Evolutionary conservation across 2,888 invertebrate genomes (phyloP).

Genomic region (Phyllotreta striolata): DNA sequence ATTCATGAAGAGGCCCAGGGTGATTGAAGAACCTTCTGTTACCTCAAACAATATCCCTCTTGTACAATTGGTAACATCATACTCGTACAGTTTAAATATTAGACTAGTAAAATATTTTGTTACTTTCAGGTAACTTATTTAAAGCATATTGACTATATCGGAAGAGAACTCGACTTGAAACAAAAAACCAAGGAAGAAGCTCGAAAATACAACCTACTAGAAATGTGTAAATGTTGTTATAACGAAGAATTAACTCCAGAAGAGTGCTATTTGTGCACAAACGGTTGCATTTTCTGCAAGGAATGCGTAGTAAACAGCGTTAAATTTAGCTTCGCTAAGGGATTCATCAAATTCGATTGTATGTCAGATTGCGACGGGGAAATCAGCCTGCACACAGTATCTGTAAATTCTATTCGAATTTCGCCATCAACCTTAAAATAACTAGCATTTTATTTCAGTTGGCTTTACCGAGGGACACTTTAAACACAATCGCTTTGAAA

Average conservation of each 20-base stretch:
- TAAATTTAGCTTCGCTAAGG: constrained; percentile 59
- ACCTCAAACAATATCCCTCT: constrained; percentile 51
- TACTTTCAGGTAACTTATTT: constrained; percentile 53
- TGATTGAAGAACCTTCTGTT: constrained; percentile 18
- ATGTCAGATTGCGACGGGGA: constrained; percentile 59
- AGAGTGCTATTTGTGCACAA: constrained; percentile 56
- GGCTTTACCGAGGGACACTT: constrained; percentile 60
- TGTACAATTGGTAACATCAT: constrained; percentile 53
- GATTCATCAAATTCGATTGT: constrained; percentile 62
- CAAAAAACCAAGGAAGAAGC: constrained; percentile 55
- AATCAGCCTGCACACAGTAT: constrained; percentile 57
- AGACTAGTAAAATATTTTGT: constrained; percentile 2
- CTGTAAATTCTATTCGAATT: constrained; percentile 45
- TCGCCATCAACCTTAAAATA: not conserved
- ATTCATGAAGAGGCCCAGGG: constrained; percentile 40
- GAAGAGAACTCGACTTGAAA: constrained; percentile 49
- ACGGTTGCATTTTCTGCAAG: constrained; percentile 60
- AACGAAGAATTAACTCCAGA: constrained; percentile 64
- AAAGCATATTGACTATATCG: constrained; percentile 54
- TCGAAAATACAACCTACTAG: constrained; percentile 52
- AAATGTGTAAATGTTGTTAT: constrained; percentile 66
- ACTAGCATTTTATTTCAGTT: constrained; percentile 51
- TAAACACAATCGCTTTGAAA: constrained; percentile 60
- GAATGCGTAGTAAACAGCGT: constrained; percentile 60
- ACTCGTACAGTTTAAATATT: not conserved